A percentile compares a stretch with the other conserved stretches of the same genome.
Conservation (phyloP, 2,888 invertebrate species). For the Iselma pallidipennis region DNA sequence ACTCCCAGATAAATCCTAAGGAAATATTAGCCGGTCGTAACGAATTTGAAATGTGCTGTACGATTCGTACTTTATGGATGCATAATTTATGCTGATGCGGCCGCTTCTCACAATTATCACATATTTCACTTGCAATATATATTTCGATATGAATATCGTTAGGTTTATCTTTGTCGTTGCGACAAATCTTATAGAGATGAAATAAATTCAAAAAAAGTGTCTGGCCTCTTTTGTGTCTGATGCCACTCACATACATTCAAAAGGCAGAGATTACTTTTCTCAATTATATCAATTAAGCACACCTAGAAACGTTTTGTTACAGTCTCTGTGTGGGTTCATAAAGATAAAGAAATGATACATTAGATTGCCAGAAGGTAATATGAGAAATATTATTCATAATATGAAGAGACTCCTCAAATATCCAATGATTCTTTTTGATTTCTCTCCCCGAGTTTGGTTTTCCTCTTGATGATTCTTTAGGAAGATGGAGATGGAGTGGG, state of each 20-base stretch:
- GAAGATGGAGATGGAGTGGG: not conserved
- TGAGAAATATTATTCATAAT: not conserved
- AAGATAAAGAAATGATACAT: not conserved
- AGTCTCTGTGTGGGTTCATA: not conserved
- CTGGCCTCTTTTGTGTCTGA: no score
- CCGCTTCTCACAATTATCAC: conserved; percentile 21
- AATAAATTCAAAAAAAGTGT: no score
- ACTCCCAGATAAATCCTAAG: conserved; percentile 37
- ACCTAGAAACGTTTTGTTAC: not conserved
- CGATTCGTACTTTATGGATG: conserved; percentile 33
- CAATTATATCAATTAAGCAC: not conserved
- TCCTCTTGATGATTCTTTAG: not conserved
- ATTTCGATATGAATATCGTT: no score
- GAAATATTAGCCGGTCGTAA: conserved; percentile 36
- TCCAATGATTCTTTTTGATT: no score
- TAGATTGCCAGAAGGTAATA: not conserved
- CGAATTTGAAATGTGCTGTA: conserved; percentile 36
- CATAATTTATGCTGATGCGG: conserved; percentile 31
- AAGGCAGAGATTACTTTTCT: not conserved
- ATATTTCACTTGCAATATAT: conserved; percentile 13
- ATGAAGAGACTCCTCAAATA: not conserved
- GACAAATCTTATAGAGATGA: no score
- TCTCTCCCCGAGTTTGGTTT: no score
- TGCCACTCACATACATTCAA: no score
- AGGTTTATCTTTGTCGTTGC: no score